Base-by-base conservation (phyloP, 2,888 invertebrate genomes). In the Scelioninae gen. 1 region DNA sequence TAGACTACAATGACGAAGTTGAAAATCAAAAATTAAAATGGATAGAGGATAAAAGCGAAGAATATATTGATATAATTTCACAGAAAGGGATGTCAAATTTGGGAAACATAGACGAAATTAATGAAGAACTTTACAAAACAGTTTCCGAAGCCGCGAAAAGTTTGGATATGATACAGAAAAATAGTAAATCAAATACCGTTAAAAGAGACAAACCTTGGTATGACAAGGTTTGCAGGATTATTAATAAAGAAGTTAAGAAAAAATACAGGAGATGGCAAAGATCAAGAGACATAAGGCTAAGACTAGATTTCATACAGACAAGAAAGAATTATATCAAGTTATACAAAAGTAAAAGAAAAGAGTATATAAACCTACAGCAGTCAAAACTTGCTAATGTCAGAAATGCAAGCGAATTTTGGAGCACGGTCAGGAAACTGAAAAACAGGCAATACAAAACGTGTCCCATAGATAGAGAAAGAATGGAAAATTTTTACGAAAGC, bases 331-430 rank as follows among this genome's bases (percentile, higher is more conserved):
- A 62, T 23, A 15, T n/a, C 11, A 29, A 43, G 0, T 9, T 63
- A 1, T 47, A 8, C 32, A 65, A 53, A 51, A 9, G 11, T 11
- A 65, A 53, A 16, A 34, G 53, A 51, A 47, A 38, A 23, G 16
- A 13, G 0, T 65, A 16, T 23, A 29, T 10, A 2, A 51, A 13
- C 38, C 8, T 9, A 11, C 45, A 31, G 23, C 45, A 47, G 31
- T 13, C 38, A 8, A 51, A 51, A 1, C 29, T 65, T n/a, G 15
- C 49, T 16, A 63, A 63, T 13, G 11, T 29, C 6, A 51, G 38
- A 23, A 40, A 65, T n/a, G 16, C 51, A 9, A 65, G 53, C 8
- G 29, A 34, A 11, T 65, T 65, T 23, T 65, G 65, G 65, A 38
- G 4, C 0, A 53, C 65, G 40, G 51, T 51, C 0, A 65, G n/a